phyloP scores from a whole-genome alignment of 37 sponge, comb jelly and placozoan genomes.

The Axinella damicornis region DNA sequence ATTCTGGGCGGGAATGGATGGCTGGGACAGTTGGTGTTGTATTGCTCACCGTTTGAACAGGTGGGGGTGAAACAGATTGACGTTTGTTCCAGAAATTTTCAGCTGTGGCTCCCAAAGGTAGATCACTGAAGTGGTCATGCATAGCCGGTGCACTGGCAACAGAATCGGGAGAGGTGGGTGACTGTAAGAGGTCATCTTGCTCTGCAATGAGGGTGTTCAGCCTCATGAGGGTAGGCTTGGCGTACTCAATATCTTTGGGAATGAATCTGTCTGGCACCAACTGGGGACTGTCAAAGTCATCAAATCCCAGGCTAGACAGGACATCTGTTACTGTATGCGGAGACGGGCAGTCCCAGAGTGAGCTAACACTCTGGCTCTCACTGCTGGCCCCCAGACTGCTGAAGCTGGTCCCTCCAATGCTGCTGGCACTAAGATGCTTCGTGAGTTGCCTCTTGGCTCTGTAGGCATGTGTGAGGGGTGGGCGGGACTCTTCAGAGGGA shows the following conservation, averaged over 20 bases:
- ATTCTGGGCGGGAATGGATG: not conserved
- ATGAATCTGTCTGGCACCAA: conserved; percentile 79
- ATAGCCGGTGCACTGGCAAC: not conserved
- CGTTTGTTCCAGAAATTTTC: conserved; percentile 33
- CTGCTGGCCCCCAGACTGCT: conserved; percentile 32
- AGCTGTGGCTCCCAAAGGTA: conserved; percentile 75
- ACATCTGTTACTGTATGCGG: conserved; percentile 29
- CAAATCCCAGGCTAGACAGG: conserved; percentile 68
- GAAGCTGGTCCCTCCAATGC: conserved; percentile 31
- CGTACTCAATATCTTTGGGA: conserved; percentile 45
- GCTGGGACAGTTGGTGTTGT: not conserved
- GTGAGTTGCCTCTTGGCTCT: conserved; percentile 2
- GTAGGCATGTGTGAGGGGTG: no score
- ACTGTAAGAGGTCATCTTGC: not conserved
- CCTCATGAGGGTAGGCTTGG: conserved; percentile 44
- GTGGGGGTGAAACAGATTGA: not conserved
- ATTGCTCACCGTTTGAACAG: not conserved
- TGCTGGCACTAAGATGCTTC: conserved; percentile 48
- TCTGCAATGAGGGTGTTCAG: no score
- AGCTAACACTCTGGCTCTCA: conserved; percentile 41
- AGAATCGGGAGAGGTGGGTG: not conserved
- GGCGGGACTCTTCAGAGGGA: no score
- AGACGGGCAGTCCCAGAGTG: conserved; percentile 38
- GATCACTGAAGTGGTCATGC: not conserved
- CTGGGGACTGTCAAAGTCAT: conserved; percentile 78